Base-by-base conservation (phyloP, 2,797 vertebrate genomes). In the Liparis tanakae region DNA sequence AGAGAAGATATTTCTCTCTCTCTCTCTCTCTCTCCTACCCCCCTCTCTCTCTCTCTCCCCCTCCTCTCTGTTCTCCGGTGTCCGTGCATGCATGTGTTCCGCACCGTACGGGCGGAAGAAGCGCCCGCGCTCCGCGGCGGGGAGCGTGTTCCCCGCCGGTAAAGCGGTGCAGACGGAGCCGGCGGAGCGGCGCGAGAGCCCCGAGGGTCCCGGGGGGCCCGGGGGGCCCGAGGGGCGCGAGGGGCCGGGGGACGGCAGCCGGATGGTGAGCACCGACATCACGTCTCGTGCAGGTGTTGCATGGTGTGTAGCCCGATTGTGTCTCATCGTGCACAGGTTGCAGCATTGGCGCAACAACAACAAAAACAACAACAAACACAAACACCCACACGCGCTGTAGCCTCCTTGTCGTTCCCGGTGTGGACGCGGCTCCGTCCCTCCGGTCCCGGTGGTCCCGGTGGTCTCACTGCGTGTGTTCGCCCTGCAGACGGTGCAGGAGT, bases 61-160 rank as follows among this genome's bases (percentile, higher is more conserved):
- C 3, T 51, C 0, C 33, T 43, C 65, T 13, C 44, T 7, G 50
- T 62, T 60, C 61, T 69, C 58, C 85, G 74, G 90, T 91, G 94
- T 91, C 92, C 93, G 95, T 94, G 96, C 93, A 94, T 98, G 97
- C 95, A 98, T 99, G 97, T 97, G 96, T 97, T 94, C 97, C 93
- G 96, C 96, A 96, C 91, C 95, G 96, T 96, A 94, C 94, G 96
- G 96, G 95, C 96, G 96, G 94, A 96, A 95, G 85, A 97, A 95
- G 94, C 96, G 96, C 96, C 96, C 95, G 90, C 89, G 94, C 85
- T 94, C 96, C 76, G 91, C 95, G 72, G 95, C 95, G 72, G 95
- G 94, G 91, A 95, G 94, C 87, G 91, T 97, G 88, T 96, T 97
- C 80, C 97, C 95, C 88, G 89, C 94, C 94, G 90, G 93, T 87